These are phyloP conservation scores for Strix uralensis DNA, from an alignment of 2,113 vertebrate species.

Conservation along the genomic window DNA sequence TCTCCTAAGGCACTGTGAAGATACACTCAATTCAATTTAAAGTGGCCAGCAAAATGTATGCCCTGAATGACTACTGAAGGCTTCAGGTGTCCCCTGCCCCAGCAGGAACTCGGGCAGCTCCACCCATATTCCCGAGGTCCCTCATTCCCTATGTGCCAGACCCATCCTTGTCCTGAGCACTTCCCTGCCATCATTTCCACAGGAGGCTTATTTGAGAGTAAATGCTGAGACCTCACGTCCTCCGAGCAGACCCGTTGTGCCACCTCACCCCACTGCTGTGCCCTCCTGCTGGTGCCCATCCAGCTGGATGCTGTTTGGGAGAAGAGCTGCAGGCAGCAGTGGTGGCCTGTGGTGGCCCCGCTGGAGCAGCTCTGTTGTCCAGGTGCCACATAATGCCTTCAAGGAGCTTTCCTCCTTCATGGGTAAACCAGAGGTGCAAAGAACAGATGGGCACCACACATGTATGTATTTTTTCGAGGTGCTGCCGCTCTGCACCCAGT, in stretches of 20 bases:
- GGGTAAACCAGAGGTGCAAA: not conserved
- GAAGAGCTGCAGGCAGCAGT: not conserved
- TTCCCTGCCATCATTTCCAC: not conserved
- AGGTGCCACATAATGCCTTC: not conserved
- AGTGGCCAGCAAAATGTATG: not conserved
- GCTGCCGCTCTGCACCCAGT: not conserved
- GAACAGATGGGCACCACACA: not conserved
- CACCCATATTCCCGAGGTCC: not conserved
- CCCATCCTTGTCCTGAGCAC: not conserved
- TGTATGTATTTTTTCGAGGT: not conserved
- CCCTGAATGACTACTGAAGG: not conserved
- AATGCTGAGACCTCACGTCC: not conserved
- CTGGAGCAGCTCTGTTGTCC: not conserved
- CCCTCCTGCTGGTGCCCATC: not conserved
- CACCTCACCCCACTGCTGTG: not conserved
- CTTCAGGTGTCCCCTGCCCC: not conserved
- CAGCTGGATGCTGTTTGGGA: not conserved
- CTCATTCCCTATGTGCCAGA: not conserved
- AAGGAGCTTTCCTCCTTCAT: not conserved
- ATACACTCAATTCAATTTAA: not conserved
- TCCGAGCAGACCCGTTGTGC: not conserved
- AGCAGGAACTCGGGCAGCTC: not conserved
- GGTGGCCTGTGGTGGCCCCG: rapidly evolving
- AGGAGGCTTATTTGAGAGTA: not conserved
- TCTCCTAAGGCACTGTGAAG: not conserved